Percentiles rank a stretch among this genome's conserved stretches.
These are phyloP conservation scores for Hyles lineata DNA, from an alignment of 2,888 invertebrate genomes.

Conservation along the genomic window DNA sequence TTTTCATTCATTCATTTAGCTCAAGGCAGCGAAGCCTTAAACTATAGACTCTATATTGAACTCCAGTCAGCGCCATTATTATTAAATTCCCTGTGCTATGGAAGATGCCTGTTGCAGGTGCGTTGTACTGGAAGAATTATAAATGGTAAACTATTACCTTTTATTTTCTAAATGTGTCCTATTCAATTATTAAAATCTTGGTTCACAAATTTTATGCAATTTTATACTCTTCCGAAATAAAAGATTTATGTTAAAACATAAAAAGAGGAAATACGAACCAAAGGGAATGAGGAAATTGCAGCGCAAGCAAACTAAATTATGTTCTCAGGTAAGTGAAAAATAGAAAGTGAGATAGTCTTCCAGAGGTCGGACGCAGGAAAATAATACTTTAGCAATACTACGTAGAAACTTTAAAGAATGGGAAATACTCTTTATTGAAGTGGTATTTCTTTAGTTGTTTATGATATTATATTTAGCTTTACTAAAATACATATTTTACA, in stretches of 20 bases:
- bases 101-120: too few relatives aligned
- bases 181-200: neutral
- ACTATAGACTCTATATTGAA: neutral
- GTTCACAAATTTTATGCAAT: neutral
- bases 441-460: neutral
- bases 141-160: too few relatives aligned
- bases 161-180: neutral
- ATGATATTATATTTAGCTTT: neutral
- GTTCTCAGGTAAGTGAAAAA: slow-evolving; percentile 25
- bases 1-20: neutral
- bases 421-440: neutral
- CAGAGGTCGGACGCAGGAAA: neutral
- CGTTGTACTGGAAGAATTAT: too few relatives aligned
- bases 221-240: neutral
- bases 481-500: neutral
- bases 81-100: too few relatives aligned
- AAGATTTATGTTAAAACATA: neutral
- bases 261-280: slow-evolving; percentile 1
- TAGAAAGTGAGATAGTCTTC: slow-evolving; percentile 1
- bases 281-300: slow-evolving; percentile 3
- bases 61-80: neutral
- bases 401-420: neutral
- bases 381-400: neutral
- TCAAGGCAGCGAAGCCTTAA: neutral
- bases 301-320: slow-evolving; percentile 30